These are phyloP conservation scores for Clarias macrocephalus DNA, from an alignment of 2,113 vertebrate genomes.

Conservation along the genomic window DNA sequence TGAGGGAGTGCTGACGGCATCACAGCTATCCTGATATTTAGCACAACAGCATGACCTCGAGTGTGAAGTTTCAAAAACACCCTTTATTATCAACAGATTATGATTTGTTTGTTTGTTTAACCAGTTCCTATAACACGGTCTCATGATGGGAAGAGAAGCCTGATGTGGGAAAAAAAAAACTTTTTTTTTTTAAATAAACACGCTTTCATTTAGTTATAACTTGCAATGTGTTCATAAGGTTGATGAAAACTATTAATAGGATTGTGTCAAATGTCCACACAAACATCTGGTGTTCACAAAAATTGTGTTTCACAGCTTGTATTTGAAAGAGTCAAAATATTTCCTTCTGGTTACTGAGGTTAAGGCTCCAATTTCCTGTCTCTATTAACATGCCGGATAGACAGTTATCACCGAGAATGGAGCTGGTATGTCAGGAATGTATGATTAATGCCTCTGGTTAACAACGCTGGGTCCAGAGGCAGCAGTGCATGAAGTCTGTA, in stretches of 20 bases:
- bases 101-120: too few species aligned
- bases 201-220: too few species aligned
- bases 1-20: too few species aligned
- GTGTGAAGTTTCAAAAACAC: too few species aligned
- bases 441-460: conserved; percentile 3
- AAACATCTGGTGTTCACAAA: background rate
- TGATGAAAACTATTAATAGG: background rate
- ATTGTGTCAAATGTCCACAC: background rate
- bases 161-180: too few species aligned
- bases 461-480: background rate
- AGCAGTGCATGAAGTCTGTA: background rate
- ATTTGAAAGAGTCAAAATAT: background rate
- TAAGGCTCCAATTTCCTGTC: background rate
- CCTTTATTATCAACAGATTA: too few species aligned
- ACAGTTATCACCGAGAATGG: background rate
- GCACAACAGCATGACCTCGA: too few species aligned
- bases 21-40: too few species aligned
- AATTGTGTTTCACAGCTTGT: background rate
- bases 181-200: too few species aligned
- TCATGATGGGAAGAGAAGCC: too few species aligned
- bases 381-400: background rate
- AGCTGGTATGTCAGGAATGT: background rate
- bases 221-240: background rate
- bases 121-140: too few species aligned
- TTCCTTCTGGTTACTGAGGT: background rate